A percentile compares a stretch with the other conserved stretches of the same genome.
phyloP scores from a whole-genome alignment of 2,113 vertebrate species.

The Corythoichthys intestinalis region DNA sequence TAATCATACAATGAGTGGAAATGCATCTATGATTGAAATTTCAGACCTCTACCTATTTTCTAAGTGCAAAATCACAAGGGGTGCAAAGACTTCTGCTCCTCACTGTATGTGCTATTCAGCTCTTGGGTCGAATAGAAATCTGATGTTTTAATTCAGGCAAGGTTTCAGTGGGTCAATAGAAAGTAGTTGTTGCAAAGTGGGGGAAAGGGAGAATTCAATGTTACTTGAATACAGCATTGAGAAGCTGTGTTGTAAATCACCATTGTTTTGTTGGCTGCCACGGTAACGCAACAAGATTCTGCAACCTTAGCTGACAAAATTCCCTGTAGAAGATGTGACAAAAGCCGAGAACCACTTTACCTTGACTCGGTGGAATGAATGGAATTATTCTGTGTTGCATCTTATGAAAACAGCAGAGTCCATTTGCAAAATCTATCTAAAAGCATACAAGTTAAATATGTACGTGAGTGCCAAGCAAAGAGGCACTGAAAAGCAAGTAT shows the following conservation, averaged over 20 bases:
- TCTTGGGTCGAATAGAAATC: not conserved
- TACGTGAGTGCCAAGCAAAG: not conserved
- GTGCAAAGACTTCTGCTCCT: too few relatives aligned
- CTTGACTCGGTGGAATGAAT: constrained; percentile 19
- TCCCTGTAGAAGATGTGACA: constrained; percentile 28
- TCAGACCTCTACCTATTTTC: too few relatives aligned
- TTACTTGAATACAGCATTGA: constrained; percentile 43
- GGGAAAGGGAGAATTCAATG: constrained; percentile 26
- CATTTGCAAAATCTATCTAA: constrained; percentile 5
- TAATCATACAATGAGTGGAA: too few relatives aligned
- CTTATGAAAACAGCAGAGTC: constrained; percentile 2
- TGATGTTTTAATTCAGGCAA: constrained; percentile 7
- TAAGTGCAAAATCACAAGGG: too few relatives aligned
- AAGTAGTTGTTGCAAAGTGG: constrained; percentile 1
- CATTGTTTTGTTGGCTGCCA: constrained; percentile 68
- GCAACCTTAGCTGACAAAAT: constrained; percentile 43
- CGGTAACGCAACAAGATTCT: constrained; percentile 52
- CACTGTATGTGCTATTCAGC: not conserved
- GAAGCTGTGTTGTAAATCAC: constrained; percentile 56
- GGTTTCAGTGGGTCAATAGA: constrained; percentile 2
- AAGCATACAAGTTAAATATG: constrained; percentile 1
- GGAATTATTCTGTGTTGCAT: constrained; percentile 16
- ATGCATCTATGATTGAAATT: too few relatives aligned
- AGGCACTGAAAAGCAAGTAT: constrained; percentile 1
- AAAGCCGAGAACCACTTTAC: constrained; percentile 22